Conservation (phyloP, 2,888 invertebrate species). For the Chymomyza amoena region DNA sequence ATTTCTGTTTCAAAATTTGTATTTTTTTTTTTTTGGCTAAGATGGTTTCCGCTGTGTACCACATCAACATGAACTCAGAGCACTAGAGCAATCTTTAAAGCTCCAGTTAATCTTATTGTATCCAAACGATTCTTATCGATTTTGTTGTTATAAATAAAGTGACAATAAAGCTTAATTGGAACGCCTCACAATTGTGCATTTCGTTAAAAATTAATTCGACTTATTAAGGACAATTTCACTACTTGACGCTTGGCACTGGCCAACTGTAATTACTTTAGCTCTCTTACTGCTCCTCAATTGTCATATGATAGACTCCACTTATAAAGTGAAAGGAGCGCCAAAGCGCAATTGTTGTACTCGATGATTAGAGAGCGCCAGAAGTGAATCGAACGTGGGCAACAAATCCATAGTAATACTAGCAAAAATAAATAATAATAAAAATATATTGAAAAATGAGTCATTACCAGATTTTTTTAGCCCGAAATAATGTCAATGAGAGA, state of each 20-base stretch:
- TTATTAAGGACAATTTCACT: slow-evolving; percentile 72
- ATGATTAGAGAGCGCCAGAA: slow-evolving; percentile 38
- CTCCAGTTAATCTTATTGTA: background rate
- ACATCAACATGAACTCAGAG: background rate
- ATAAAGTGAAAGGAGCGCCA: slow-evolving; percentile 65
- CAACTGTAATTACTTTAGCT: slow-evolving; percentile 49
- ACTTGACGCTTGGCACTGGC: slow-evolving; percentile 50
- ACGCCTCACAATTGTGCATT: background rate
- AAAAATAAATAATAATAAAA: background rate
- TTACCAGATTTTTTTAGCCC: slow-evolving; percentile 2
- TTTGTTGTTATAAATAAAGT: background rate
- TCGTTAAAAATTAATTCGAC: background rate
- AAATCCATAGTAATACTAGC: slow-evolving; percentile 6
- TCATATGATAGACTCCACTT: slow-evolving; percentile 47
- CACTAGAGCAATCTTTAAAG: background rate
- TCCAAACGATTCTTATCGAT: slow-evolving; percentile 6
- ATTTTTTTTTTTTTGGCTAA: too few relatives aligned
- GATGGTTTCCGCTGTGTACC: too few relatives aligned
- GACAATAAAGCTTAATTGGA: background rate
- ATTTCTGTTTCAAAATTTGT: too few relatives aligned
- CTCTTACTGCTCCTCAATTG: slow-evolving; percentile 63
- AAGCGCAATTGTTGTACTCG: slow-evolving; percentile 8
- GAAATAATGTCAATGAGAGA: slow-evolving; percentile 54
- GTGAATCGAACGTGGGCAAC: slow-evolving; percentile 18
- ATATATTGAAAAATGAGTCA: slow-evolving; percentile 1